phyloP scores from a whole-genome alignment of 2,113 vertebrate species.

The Chlorodrepanis virens region DNA sequence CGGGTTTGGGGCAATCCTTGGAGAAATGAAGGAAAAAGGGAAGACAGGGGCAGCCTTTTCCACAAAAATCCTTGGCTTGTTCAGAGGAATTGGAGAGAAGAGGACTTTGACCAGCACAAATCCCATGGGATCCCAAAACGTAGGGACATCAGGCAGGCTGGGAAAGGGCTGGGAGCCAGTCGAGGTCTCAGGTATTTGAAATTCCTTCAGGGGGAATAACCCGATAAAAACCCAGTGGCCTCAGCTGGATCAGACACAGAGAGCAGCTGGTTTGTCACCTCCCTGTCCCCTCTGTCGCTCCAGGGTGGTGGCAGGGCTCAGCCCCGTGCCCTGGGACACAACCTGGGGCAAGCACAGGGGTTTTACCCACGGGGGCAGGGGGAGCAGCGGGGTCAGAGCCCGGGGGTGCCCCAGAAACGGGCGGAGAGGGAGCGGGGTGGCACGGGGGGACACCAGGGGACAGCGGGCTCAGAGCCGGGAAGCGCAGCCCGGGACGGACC shows the following conservation, averaged over 20 bases:
- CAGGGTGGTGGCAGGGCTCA: accelerated
- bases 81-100: not conserved
- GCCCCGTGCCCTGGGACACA: accelerated
- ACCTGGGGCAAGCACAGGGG: accelerated
- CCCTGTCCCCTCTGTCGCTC: not conserved
- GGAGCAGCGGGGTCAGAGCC: not conserved
- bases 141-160: accelerated
- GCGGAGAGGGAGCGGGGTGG: accelerated
- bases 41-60: not conserved
- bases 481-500: not conserved
- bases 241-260: accelerated
- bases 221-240: not conserved
- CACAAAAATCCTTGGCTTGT: not conserved
- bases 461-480: not conserved
- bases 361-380: accelerated
- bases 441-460: accelerated
- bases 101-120: not conserved
- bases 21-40: not conserved
- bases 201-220: accelerated
- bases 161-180: not conserved
- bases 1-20: accelerated
- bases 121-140: accelerated
- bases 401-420: not conserved
- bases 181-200: not conserved
- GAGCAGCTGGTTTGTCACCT: not conserved